Conservation (phyloP, 2,888 invertebrate genomes). For the Leptinotarsa rubiginosa region DNA sequence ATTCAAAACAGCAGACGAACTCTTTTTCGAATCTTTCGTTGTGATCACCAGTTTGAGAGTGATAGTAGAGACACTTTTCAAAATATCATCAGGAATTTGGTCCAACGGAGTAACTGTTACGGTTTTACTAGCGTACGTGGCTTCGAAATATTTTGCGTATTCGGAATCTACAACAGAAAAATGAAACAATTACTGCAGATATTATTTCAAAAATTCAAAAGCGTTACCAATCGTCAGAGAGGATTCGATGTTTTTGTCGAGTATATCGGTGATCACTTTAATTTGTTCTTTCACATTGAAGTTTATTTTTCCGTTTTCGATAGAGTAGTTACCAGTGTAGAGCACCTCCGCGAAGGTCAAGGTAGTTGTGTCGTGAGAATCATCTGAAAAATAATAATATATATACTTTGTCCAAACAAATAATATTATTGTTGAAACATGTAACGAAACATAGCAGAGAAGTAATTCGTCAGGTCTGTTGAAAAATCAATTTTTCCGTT, state of each 20-base stretch:
- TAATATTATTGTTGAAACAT: too few relatives aligned
- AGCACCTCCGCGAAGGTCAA: slow-evolving; percentile 13
- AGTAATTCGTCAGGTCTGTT: too few relatives aligned
- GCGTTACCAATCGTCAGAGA: slow-evolving; percentile 24
- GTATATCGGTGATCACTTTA: slow-evolving; percentile 18
- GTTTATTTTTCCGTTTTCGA: slow-evolving; percentile 26
- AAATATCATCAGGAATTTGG: slow-evolving; percentile 1
- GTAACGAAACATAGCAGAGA: too few relatives aligned
- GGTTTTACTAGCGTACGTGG: background rate
- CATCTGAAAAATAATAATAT: background rate
- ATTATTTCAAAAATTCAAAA: background rate
- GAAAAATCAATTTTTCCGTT: too few relatives aligned
- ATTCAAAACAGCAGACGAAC: background rate
- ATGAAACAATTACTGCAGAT: slow-evolving; percentile 4
- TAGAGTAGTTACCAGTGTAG: slow-evolving; percentile 30
- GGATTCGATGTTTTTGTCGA: slow-evolving; percentile 20
- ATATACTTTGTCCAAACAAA: too few relatives aligned
- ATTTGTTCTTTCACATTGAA: slow-evolving; percentile 20
- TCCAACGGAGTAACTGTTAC: background rate
- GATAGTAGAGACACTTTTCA: background rate
- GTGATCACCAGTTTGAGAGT: background rate
- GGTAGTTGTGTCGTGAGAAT: slow-evolving; percentile 11
- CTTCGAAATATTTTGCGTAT: too few relatives aligned
- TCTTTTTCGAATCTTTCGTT: background rate
- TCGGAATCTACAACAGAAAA: background rate